Conservation (phyloP, 2,888 invertebrate species). For the Drosophila putrida region DNA sequence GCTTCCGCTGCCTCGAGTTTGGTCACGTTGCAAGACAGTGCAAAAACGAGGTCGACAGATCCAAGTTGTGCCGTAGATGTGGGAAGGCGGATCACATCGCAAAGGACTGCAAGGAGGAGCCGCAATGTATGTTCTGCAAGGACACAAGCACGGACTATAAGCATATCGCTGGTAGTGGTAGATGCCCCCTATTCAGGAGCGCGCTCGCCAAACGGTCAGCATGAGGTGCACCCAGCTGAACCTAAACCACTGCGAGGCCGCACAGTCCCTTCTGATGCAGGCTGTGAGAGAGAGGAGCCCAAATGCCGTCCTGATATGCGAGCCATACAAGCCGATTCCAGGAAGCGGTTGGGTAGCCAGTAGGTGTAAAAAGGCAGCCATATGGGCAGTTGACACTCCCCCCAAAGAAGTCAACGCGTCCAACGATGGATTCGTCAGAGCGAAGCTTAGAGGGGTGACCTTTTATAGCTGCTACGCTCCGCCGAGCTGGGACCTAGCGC, state of each 20-base stretch:
- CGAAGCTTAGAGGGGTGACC: constrained; percentile 10
- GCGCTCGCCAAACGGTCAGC: neutral
- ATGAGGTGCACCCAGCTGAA: constrained; percentile 16
- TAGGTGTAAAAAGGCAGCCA: neutral
- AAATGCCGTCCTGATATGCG: constrained; percentile 10
- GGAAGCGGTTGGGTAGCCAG: constrained; percentile 7
- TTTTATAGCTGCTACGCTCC: constrained; percentile 8
- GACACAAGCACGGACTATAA: neutral
- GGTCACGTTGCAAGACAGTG: constrained; percentile 2
- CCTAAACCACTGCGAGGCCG: constrained; percentile 26
- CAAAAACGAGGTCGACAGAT: neutral
- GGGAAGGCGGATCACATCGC: neutral
- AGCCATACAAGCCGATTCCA: constrained; percentile 3
- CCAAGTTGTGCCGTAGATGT: neutral
- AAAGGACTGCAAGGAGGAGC: neutral
- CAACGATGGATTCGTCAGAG: constrained; percentile 6
- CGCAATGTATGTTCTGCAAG: constrained; percentile 1
- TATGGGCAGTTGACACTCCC: neutral
- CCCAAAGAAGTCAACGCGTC: neutral
- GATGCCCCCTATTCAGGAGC: constrained; percentile 4
- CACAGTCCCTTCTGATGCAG: constrained; percentile 20
- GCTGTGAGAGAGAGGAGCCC: neutral
- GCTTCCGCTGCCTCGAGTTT: constrained; percentile 5
- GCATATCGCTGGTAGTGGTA: constrained; percentile 2
- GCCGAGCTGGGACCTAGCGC: neutral